Conservation (phyloP, 2,113 vertebrate species). For the Natator depressus region DNA sequence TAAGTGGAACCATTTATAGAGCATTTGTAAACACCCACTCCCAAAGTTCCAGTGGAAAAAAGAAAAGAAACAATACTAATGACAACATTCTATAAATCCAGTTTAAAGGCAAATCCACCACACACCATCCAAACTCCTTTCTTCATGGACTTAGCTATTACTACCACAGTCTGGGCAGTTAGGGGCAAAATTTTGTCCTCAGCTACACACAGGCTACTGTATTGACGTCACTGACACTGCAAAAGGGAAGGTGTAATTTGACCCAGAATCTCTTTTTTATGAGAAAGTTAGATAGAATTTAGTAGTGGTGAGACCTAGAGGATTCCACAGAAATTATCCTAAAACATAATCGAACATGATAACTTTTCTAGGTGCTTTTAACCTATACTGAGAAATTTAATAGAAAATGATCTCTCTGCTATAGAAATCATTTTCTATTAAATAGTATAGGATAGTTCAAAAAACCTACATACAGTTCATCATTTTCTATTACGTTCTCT, state of each 20-base stretch:
- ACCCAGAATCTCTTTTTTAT: not conserved
- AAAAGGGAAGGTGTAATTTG: not conserved
- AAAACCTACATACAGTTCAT: not conserved
- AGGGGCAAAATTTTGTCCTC: not conserved
- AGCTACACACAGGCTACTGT: not conserved
- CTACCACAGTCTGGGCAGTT: not conserved
- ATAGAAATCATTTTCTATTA: not conserved
- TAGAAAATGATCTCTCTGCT: not conserved
- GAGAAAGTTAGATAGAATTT: not conserved
- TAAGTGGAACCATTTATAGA: not conserved
- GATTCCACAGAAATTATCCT: not conserved
- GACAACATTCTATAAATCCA: not conserved
- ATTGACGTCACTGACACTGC: not conserved
- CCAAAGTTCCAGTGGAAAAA: not conserved
- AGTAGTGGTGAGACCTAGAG: not conserved
- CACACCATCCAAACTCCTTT: not conserved
- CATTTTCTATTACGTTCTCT: not conserved
- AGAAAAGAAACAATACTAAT: not conserved
- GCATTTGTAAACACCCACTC: slow-evolving; percentile 12
- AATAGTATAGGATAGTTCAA: not conserved
- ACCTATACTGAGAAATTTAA: not conserved
- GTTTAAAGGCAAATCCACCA: slow-evolving; percentile 26
- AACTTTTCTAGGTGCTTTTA: not conserved
- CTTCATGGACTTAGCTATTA: not conserved
- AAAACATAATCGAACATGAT: not conserved